Evolutionary conservation across 2,888 invertebrate species (phyloP).

Genomic region (Agrochola macilenta): DNA sequence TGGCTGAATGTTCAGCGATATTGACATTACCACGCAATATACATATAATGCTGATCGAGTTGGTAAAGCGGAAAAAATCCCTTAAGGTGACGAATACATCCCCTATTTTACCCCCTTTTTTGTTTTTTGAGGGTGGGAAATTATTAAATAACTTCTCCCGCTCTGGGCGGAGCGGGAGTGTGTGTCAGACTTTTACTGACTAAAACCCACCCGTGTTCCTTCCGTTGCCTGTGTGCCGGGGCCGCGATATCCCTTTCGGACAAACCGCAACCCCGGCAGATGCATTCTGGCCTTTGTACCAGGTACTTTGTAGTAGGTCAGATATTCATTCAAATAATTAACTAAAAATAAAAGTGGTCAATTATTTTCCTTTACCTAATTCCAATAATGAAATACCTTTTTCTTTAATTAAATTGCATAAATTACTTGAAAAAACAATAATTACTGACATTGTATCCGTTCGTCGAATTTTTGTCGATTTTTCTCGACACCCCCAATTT

Average conservation of each 20-base stretch:
- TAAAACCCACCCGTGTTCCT: too few relatives aligned
- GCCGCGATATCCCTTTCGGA: too few relatives aligned
- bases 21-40: background rate
- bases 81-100: too few relatives aligned
- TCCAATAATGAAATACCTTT: constrained; percentile 4
- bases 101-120: too few relatives aligned
- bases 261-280: too few relatives aligned
- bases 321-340: background rate
- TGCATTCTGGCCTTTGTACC: background rate
- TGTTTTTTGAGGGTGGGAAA: too few relatives aligned
- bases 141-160: too few relatives aligned
- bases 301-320: background rate
- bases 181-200: too few relatives aligned
- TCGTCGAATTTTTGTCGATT: constrained; percentile 57
- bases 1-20: background rate
- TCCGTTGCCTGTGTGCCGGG: too few relatives aligned
- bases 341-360: background rate
- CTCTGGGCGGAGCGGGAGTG: too few relatives aligned
- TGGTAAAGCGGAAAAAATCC: background rate
- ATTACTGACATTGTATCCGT: constrained; percentile 33
- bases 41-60: background rate
- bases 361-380: background rate
- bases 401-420: constrained; percentile 36
- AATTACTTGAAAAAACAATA: constrained; percentile 36
- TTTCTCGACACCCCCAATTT: constrained; percentile 66